These are phyloP conservation scores for Steinernema scapterisci DNA, from an alignment of 2,888 invertebrate species.

Conservation along the genomic window DNA sequence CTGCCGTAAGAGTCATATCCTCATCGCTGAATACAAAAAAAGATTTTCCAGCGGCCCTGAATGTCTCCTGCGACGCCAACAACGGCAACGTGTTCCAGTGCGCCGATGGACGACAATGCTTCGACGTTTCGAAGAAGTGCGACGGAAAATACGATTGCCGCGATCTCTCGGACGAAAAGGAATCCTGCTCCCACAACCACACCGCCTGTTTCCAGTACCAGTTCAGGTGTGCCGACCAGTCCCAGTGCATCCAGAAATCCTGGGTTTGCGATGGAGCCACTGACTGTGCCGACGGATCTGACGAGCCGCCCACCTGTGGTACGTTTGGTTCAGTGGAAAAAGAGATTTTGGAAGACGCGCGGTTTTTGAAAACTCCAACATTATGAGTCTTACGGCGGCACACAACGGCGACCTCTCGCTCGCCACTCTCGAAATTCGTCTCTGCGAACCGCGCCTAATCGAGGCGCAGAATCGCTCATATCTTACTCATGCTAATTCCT, in stretches of 20 bases:
- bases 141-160: conserved; percentile 81
- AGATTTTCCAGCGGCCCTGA: conserved; percentile 39
- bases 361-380: too few species aligned
- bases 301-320: conserved; percentile 64
- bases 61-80: conserved; percentile 51
- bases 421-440: too few species aligned
- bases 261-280: conserved; percentile 72
- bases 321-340: background rate
- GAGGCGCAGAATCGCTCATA: too few species aligned
- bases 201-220: conserved; percentile 72
- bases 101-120: conserved; percentile 78
- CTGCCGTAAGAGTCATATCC: conserved; percentile 82
- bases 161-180: conserved; percentile 79
- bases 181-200: conserved; percentile 75
- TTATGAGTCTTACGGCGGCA: too few species aligned
- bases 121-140: conserved; percentile 86
- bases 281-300: conserved; percentile 85
- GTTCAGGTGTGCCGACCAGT: conserved; percentile 84
- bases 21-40: too few species aligned
- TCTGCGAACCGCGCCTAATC: too few species aligned
- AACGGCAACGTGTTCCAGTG: conserved; percentile 76
- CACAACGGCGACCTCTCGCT: too few species aligned
- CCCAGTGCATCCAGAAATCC: conserved; percentile 78
- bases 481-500: too few species aligned
- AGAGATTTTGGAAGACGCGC: too few species aligned